Percentiles rank a stretch among this genome's conserved stretches.
phyloP scores from a whole-genome alignment of 2,797 vertebrate genomes.

The Pogoniulus pusillus region DNA sequence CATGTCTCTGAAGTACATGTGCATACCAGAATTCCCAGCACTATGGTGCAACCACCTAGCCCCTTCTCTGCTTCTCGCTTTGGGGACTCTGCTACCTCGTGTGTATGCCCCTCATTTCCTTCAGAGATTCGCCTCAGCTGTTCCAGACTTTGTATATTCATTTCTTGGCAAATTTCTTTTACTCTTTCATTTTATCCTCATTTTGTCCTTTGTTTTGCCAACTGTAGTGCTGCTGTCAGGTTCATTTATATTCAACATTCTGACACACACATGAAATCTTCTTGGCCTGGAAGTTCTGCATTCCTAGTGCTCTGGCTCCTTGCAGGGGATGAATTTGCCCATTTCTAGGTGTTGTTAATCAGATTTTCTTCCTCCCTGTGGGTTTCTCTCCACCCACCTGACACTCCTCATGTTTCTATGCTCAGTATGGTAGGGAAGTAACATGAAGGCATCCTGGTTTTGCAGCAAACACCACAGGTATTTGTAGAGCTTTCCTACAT shows the following conservation, averaged over 20 bases:
- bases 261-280: background rate
- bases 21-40: slow-evolving; percentile 50
- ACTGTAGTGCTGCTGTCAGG: background rate
- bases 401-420: background rate
- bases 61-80: slow-evolving; percentile 1
- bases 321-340: background rate
- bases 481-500: background rate
- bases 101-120: background rate
- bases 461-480: background rate
- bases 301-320: background rate
- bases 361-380: background rate
- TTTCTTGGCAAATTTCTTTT: background rate
- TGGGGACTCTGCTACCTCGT: background rate
- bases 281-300: background rate
- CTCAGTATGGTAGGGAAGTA: background rate
- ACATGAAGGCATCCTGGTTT: background rate
- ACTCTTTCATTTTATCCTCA: background rate
- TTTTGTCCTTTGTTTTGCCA: background rate
- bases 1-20: slow-evolving; percentile 56
- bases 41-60: background rate
- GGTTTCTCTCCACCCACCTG: background rate
- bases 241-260: background rate
- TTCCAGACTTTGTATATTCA: background rate
- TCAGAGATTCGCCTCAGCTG: background rate
- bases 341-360: background rate